phyloP scores from a whole-genome alignment of 92 coral and sea anemone species.

The Actinernus sp. region DNA sequence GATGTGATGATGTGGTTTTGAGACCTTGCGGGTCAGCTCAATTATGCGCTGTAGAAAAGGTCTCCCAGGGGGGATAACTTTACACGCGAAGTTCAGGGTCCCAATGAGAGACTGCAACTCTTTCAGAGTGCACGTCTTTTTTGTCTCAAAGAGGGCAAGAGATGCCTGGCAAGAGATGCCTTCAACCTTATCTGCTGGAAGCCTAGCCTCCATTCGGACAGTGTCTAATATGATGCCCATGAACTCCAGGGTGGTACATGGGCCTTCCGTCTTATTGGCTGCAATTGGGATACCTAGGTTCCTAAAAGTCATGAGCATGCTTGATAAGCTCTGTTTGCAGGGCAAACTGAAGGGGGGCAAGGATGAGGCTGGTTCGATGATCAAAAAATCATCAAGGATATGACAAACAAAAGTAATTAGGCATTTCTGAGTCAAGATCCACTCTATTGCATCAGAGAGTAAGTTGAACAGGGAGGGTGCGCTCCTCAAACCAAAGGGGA shows the following conservation, averaged over 20 bases:
- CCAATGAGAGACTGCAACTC: slow-evolving; percentile 37
- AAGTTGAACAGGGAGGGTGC: slow-evolving; percentile 38
- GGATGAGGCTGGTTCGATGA: slow-evolving; percentile 30
- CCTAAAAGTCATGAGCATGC: slow-evolving; percentile 11
- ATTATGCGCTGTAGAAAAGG: slow-evolving; percentile 40
- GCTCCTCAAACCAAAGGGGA: slow-evolving; percentile 53
- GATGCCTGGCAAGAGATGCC: not conserved
- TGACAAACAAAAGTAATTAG: slow-evolving; percentile 24
- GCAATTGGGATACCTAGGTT: slow-evolving; percentile 19
- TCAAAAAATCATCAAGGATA: slow-evolving; percentile 42
- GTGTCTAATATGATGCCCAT: slow-evolving; percentile 41
- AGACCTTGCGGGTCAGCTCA: slow-evolving; percentile 15
- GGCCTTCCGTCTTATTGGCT: slow-evolving; percentile 27
- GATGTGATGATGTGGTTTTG: slow-evolving; percentile 20
- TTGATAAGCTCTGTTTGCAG: slow-evolving; percentile 46
- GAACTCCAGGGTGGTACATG: slow-evolving; percentile 28
- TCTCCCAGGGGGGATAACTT: slow-evolving; percentile 33
- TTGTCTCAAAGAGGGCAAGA: slow-evolving; percentile 11
- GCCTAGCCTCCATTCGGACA: slow-evolving; percentile 42
- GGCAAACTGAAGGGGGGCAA: slow-evolving; percentile 7
- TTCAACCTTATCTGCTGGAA: slow-evolving; percentile 36
- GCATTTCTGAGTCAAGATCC: slow-evolving; percentile 45
- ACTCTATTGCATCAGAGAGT: slow-evolving; percentile 50
- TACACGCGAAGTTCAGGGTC: slow-evolving; percentile 36
- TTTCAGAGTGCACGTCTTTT: slow-evolving; percentile 24